A percentile compares a stretch with the other conserved stretches of the same genome.
Conservation (phyloP, 2,888 invertebrate species). For the Tupiocoris notatus region DNA sequence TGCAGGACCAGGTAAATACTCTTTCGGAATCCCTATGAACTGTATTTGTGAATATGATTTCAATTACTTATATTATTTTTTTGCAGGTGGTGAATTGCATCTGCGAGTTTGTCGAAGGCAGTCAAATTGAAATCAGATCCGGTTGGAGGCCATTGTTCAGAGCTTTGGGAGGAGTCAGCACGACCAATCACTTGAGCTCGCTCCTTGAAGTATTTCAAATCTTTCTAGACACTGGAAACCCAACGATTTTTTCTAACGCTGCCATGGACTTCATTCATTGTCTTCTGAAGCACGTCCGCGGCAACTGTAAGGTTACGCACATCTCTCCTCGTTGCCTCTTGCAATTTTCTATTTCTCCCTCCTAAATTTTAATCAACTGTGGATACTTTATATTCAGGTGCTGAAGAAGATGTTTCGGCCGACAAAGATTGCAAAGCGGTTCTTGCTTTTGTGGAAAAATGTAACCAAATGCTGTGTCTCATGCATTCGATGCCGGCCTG, state of each 20-base stretch:
- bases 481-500: constrained; percentile 95
- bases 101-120: constrained; percentile 94
- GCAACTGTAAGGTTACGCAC: constrained; percentile 53
- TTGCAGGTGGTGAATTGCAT: constrained; percentile 86
- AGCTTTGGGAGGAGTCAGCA: constrained; percentile 76
- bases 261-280: constrained; percentile 92
- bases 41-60: too few species aligned
- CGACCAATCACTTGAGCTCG: constrained; percentile 68
- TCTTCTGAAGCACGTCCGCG: constrained; percentile 74
- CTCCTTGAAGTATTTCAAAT: constrained; percentile 90
- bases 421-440: constrained; percentile 75
- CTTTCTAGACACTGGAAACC: constrained; percentile 89
- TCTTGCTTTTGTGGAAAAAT: constrained; percentile 79
- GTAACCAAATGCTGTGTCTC: constrained; percentile 81
- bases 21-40: too few species aligned
- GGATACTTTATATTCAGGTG: too few species aligned
- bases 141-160: constrained; percentile 97
- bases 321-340: too few species aligned
- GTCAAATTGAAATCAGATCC: constrained; percentile 86
- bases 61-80: not conserved
- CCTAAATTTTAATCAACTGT: too few species aligned
- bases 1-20: constrained; percentile 72
- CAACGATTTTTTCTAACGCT: constrained; percentile 89
- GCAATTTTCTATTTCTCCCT: too few species aligned
- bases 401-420: constrained; percentile 52